Evolutionary conservation across 2,888 invertebrate genomes (phyloP).

Genomic region (Punctoribates punctum): DNA sequence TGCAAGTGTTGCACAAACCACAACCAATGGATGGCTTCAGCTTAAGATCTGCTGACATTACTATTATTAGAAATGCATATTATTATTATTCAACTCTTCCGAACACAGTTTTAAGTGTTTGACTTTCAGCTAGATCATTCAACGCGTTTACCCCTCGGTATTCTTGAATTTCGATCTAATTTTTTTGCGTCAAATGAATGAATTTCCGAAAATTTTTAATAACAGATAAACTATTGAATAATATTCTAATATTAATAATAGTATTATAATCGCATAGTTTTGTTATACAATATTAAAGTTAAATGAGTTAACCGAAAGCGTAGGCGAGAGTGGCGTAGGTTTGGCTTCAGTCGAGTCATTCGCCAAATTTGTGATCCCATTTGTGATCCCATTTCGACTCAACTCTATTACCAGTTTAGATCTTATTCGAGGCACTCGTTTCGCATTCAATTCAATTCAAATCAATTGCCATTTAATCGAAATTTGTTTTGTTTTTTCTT

Average conservation of each 20-base stretch:
- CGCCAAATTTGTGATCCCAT: constrained; percentile 22
- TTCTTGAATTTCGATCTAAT: too few relatives aligned
- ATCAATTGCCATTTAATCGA: neutral
- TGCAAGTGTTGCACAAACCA: neutral
- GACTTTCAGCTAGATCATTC: neutral
- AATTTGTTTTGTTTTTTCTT: neutral
- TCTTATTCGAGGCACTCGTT: neutral
- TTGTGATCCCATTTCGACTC: neutral
- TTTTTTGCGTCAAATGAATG: too few relatives aligned
- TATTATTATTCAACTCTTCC: neutral
- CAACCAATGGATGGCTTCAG: neutral
- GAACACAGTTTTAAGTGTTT: neutral
- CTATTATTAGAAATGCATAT: neutral
- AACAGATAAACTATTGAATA: too few relatives aligned
- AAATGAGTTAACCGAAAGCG: constrained; percentile 13
- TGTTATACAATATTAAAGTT: neutral
- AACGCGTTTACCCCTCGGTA: too few relatives aligned
- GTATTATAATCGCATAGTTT: neutral
- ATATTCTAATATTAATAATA: neutral
- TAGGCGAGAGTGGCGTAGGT: constrained; percentile 30
- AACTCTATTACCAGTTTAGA: neutral
- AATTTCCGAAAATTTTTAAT: too few relatives aligned
- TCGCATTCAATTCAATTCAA: neutral
- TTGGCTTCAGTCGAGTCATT: constrained; percentile 9
- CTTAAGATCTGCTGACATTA: neutral